Evolutionary conservation across 2,113 vertebrate genomes (phyloP), one percentile per base, ranked within the genome.

Genomic region (Centrocercus urophasianus): DNA sequence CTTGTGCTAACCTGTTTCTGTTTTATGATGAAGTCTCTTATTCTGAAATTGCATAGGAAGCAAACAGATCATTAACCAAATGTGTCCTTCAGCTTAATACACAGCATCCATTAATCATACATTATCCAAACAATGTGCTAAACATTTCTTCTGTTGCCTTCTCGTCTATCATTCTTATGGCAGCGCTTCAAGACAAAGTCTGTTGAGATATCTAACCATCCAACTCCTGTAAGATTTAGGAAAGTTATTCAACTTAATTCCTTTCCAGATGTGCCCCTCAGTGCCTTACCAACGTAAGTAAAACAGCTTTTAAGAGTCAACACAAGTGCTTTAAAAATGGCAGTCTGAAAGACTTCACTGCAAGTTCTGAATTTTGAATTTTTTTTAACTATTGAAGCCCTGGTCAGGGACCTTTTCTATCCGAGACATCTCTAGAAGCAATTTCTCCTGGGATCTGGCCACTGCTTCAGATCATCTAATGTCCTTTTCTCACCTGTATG

Each of bases 81-180:
- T 47, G 10, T 67, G 47, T 32, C 15, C 48, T n/a, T 66, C 28
- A 76, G 13, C 22, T 83, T 83, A 76, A 52, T 27, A n/a, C 22
- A 65, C 10, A 11, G 8, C 45, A 76, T 38, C 15, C 5, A n/a
- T 36, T 57, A 69, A 79, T n/a, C 61, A 63, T 45, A 0, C 38
- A 45, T 40, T 73, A 69, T 36, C 40, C 76, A 82, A 84, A 61
- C 28, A 45, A 47, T 76, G 52, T 38, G n/a, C 6, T 25, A 43
- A 10, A 0, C 2, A 0, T 3, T 47, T 48, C 38, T 52, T 13
- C 11, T 17, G 5, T 28, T 65, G 27, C 14, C 32, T 59, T 71
- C 80, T n/a, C 14, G 3, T 16, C 24, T 22, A 40, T 34, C 4
- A 63, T 45, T 65, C 88, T 93, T 45, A 32, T 30, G 47, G 43